Percentiles rank a stretch among this genome's conserved stretches.
Evolutionary conservation across 2,888 invertebrate genomes (phyloP).

Genomic region (Clanis bilineata): DNA sequence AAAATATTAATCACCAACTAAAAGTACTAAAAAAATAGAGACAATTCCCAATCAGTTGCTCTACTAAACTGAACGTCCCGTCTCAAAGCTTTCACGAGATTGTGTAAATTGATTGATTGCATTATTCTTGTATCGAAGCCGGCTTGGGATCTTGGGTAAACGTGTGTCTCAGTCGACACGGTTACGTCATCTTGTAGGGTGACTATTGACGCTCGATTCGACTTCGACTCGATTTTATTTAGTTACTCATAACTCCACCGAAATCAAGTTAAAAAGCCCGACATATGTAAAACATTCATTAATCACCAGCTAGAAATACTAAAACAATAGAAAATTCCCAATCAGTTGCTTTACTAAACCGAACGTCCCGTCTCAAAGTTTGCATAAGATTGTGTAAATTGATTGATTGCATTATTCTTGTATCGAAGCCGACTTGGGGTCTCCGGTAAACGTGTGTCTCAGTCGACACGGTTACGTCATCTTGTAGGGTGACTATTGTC

Average conservation of each 20-base stretch:
- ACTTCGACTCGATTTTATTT: too few species aligned
- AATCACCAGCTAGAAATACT: too few species aligned
- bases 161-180: background rate
- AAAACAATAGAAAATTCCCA: background rate
- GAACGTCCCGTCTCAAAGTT: background rate
- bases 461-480: background rate
- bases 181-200: background rate
- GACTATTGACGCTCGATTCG: background rate
- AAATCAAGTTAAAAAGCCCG: too few species aligned
- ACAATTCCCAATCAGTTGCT: background rate
- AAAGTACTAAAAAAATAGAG: background rate
- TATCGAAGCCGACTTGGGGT: background rate
- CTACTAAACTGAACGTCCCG: background rate
- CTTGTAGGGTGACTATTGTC: background rate
- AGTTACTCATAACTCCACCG: too few species aligned
- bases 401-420: constrained; percentile 9
- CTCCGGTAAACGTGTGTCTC: background rate
- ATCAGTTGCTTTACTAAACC: background rate
- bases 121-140: constrained; percentile 2
- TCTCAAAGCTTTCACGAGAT: background rate
- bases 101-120: constrained; percentile 1
- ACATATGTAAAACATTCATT: too few species aligned
- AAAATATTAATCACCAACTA: too few species aligned
- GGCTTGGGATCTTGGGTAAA: background rate
- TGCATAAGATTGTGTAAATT: background rate